A percentile compares a stretch with the other conserved stretches of the same genome.
Evolutionary conservation across 2,113 vertebrate species (phyloP).

Genomic region (Sylvilagus bachmani): DNA sequence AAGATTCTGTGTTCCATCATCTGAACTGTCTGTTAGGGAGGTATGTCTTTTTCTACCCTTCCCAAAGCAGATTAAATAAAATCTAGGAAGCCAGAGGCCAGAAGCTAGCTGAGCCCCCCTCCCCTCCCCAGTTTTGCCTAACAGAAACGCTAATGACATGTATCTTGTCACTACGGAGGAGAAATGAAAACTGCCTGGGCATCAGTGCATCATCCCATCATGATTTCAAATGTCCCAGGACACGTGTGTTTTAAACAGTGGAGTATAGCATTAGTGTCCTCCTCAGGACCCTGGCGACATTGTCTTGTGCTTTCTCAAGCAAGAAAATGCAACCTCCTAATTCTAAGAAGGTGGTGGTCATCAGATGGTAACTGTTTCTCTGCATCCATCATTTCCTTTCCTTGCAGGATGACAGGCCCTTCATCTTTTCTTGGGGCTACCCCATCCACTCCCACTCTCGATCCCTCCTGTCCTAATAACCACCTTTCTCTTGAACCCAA

Average conservation of each 20-base stretch:
- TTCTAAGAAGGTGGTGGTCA: neutral
- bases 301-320: neutral
- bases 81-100: conserved; percentile 22
- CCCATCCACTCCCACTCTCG: neutral
- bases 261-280: neutral
- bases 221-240: neutral
- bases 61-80: conserved; percentile 21
- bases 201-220: neutral
- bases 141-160: conserved; percentile 25
- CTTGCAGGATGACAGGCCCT: neutral
- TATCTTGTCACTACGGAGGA: neutral
- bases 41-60: neutral
- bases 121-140: conserved; percentile 55
- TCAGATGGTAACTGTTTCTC: neutral
- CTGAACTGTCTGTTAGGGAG: neutral
- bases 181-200: neutral
- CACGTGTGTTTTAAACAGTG: neutral
- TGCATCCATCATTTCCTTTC: conserved; percentile 27
- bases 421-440: neutral
- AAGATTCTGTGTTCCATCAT: conserved; percentile 34
- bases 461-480: neutral
- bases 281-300: neutral
- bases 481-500: conserved; percentile 39
- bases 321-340: conserved; percentile 1
- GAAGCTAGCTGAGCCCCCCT: conserved; percentile 46